Evolutionary conservation across 2,888 invertebrate species (phyloP), one percentile per base, ranked within the genome.

Genomic region (Rotaria macrura): DNA sequence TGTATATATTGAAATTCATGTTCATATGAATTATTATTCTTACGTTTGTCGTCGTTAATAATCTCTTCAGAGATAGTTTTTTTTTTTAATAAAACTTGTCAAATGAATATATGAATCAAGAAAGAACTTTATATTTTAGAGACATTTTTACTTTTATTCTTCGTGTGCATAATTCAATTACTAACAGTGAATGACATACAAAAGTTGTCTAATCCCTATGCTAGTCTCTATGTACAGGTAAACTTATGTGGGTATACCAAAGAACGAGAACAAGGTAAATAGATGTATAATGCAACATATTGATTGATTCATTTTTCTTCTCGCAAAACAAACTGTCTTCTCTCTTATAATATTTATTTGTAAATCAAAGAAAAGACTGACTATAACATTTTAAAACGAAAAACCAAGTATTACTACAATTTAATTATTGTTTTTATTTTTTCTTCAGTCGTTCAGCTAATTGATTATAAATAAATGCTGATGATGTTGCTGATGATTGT

Each of bases 401-500:
- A 23, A 52, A 52, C 2, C 2, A 52, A 52, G 23, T 9, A 65
- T 20, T n/a, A n/a, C n/a, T n/a, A 6, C 20, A 17, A 34, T 12
- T 47, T 4, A 65, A 34, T 14, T 6, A 14, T 29, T 34, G 29
- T 34, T 65, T n/a, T 38, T 4, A 65, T 34, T 34, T 65, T 25
- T 65, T 65, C 20, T 65, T 79, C 1, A 79, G 12, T 17, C 79
- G 40, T 2, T 79, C 79, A 79, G 79, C 79, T n/a, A 79, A 43
- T 79, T 79, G 79, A 43, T 79, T 79, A 43, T 79, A 79, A 14
- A 79, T 79, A 43, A 79, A 79, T 43, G 40, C 43, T 5, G 79
- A 79, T 43, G 79, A 79, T 43, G 79, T 79, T n/a, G 79, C 79
- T n/a, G 79, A 25, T 43, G 79, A 79, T n/a, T 79, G 79, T 12